A percentile compares a stretch with the other conserved stretches of the same genome.
Evolutionary conservation across 2,113 vertebrate genomes (phyloP).

Genomic region (Etia nguti): DNA sequence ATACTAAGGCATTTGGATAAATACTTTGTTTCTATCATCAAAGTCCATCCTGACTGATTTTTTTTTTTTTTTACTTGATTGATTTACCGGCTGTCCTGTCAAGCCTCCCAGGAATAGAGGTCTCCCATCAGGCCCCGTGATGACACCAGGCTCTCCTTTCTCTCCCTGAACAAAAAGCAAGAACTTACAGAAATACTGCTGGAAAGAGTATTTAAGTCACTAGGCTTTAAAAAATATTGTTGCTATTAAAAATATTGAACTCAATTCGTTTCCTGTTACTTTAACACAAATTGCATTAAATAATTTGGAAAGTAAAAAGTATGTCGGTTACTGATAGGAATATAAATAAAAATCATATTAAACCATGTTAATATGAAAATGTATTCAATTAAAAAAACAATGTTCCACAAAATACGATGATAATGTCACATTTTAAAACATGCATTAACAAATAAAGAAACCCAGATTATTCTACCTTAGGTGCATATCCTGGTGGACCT

Average conservation of each 20-base stretch:
- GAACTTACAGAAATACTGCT: not conserved
- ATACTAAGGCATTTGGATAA: not conserved
- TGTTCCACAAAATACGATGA: not conserved
- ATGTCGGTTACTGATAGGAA: not conserved
- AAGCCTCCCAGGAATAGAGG: conserved; percentile 52
- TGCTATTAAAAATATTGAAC: not conserved
- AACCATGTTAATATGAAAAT: not conserved
- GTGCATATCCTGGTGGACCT: conserved; percentile 57
- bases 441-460: not conserved
- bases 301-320: not conserved
- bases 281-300: not conserved
- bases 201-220: not conserved
- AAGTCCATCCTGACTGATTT: not conserved
- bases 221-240: not conserved
- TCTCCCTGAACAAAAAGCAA: conserved; percentile 54
- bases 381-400: not conserved
- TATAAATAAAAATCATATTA: not conserved
- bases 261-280: not conserved
- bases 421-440: not conserved
- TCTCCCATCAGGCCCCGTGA: conserved; percentile 64
- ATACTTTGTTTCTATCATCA: not conserved
- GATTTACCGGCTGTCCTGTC: conserved; percentile 50
- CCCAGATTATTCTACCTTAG: conserved; percentile 47
- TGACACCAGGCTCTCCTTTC: conserved; percentile 73
- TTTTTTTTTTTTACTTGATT: not conserved